Conservation (phyloP, 2,797 vertebrate genomes). For the Alectoris magna region DNA sequence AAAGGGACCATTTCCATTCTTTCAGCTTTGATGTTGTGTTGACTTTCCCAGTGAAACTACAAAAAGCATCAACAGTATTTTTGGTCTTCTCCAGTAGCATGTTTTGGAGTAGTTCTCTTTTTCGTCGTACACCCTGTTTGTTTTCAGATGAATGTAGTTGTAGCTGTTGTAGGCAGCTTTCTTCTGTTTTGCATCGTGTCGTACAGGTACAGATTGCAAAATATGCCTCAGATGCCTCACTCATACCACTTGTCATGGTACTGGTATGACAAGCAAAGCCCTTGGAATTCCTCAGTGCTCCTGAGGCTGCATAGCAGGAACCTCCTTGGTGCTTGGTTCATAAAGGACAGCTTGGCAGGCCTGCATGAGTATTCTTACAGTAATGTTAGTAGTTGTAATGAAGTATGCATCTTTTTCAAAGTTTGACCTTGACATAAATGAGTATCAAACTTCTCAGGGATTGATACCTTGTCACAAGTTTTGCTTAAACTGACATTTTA, state of each 20-base stretch:
- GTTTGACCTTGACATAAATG: background rate
- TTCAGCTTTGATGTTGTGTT: slow-evolving; percentile 23
- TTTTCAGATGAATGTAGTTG: slow-evolving; percentile 32
- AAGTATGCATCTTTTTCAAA: background rate
- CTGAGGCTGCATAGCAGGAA: slow-evolving; percentile 33
- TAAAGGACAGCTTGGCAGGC: slow-evolving; percentile 26
- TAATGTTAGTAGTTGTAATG: background rate
- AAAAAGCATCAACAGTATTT: slow-evolving; percentile 40
- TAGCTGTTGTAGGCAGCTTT: slow-evolving; percentile 24
- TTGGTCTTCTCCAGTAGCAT: slow-evolving; percentile 17
- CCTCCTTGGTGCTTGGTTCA: background rate
- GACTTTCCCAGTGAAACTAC: slow-evolving; percentile 35
- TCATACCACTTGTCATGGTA: background rate
- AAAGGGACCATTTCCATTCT: slow-evolving; percentile 17
- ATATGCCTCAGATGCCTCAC: slow-evolving; percentile 25
- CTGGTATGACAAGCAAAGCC: slow-evolving; percentile 42
- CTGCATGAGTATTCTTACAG: background rate
- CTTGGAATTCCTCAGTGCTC: slow-evolving; percentile 30
- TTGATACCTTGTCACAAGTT: background rate
- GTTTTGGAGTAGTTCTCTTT: slow-evolving; percentile 42
- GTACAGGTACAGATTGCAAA: slow-evolving; percentile 6
- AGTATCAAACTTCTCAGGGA: background rate
- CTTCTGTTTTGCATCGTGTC: slow-evolving; percentile 34
- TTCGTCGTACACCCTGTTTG: background rate
- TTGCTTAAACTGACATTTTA: background rate